Conservation (phyloP, 2,113 vertebrate genomes). For the Piaya cayana region DNA sequence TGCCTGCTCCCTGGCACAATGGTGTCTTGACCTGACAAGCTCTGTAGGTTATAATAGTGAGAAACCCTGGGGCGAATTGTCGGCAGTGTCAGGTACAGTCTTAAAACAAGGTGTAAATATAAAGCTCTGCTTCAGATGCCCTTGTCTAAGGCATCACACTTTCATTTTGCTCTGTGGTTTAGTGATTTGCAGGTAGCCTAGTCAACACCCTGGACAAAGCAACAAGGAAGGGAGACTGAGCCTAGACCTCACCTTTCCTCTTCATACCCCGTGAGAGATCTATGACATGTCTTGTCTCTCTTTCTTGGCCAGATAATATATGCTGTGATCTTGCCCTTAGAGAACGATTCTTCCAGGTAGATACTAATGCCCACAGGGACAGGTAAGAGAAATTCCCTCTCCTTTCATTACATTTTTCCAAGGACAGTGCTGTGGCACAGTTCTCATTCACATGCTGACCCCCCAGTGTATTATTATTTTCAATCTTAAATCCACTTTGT, state of each 20-base stretch:
- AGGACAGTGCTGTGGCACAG: not conserved
- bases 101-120: not conserved
- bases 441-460: not conserved
- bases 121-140: not conserved
- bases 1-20: not conserved
- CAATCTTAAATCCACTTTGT: not conserved
- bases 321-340: not conserved
- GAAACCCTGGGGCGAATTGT: not conserved
- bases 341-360: not conserved
- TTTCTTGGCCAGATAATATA: not conserved
- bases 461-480: not conserved
- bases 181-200: not conserved
- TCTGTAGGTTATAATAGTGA: not conserved
- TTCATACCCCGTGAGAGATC: not conserved
- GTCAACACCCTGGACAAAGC: not conserved
- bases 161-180: not conserved
- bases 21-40: not conserved
- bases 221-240: rapidly evolving
- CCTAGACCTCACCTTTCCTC: not conserved
- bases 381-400: not conserved
- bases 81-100: rapidly evolving
- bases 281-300: not conserved
- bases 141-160: not conserved
- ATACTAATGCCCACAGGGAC: rapidly evolving
- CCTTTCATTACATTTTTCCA: not conserved